Evolutionary conservation across 2,797 vertebrate species (phyloP).

Genomic region (Sebastes matsubarae): DNA sequence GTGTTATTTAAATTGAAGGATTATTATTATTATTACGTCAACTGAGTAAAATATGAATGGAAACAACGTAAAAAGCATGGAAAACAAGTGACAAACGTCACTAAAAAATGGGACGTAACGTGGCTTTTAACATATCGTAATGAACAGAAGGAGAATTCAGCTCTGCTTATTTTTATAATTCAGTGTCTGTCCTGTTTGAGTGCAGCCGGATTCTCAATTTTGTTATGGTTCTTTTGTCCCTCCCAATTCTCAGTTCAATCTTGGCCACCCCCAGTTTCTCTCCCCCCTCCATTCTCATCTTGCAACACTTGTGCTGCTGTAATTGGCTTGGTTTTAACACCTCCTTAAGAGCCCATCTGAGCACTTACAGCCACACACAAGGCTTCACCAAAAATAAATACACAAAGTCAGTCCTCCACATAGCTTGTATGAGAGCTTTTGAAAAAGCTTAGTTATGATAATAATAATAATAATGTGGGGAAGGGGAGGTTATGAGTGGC

Average conservation of each 20-base stretch:
- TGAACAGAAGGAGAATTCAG: neutral
- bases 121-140: neutral
- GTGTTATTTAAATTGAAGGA: too few relatives aligned
- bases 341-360: conserved; percentile 56
- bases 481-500: neutral
- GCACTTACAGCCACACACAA: conserved; percentile 7
- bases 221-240: neutral
- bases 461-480: neutral
- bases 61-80: too few relatives aligned
- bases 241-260: conserved; percentile 29
- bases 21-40: too few relatives aligned
- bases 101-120: too few relatives aligned
- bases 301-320: conserved; percentile 35
- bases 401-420: conserved; percentile 6
- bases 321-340: conserved; percentile 62
- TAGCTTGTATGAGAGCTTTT: conserved; percentile 4
- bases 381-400: conserved; percentile 21
- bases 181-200: neutral
- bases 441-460: conserved; percentile 6
- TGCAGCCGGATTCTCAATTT: conserved; percentile 3
- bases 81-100: too few relatives aligned
- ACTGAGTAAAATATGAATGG: too few relatives aligned
- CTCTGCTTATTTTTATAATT: neutral
- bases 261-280: neutral
- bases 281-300: conserved; percentile 18